Base-by-base conservation (phyloP, 1,140 invertebrate genomes). In the Ephestia elutella region DNA sequence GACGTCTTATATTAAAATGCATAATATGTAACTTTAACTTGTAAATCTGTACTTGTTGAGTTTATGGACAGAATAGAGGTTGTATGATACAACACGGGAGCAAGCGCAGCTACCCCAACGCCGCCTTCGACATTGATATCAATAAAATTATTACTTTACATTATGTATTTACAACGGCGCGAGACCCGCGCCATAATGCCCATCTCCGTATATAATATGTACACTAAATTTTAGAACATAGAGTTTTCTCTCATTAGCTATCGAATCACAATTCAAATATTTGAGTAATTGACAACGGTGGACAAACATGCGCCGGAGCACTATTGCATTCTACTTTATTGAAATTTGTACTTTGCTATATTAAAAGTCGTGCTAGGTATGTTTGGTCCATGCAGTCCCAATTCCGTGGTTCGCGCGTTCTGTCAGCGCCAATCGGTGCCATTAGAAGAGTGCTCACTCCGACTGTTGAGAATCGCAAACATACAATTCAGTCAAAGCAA, bases 281-380 rank as follows among this genome's bases (percentile, higher is more conserved):
- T 82, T 82, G 80, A 86, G 82, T 88, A 87, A 88, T 88, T 88
- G 84, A 88, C 86, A 86, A 88, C 82, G 81, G 82, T 86, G 86
- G 84, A 88, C 86, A 83, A 82, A 82, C 81, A 84, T 82, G 83
- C 81, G 81, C 76, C 80, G 80, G 75, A 83, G 80, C 81, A 83
- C 82, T 77, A 78, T 80, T 80, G 80, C 82, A 78, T 83, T 65
- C 81, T 83, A 86, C 60, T 76, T 80, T 83, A 79, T 79, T 81
- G 79, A 83, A 86, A 86, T 88, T 88, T 88, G 86, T 88, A 88
- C 86, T 88, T 86, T 87, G 71, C 75, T 86, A 75, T 85, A 80
- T 81, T 76, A 71, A 75, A 77, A 66, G 75, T 85, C 75, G 77
- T 84, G 80, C 79, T 85, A 78, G 70, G 76, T 83, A 78, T 82